Evolutionary conservation across 2,888 invertebrate species (phyloP), one percentile per base, ranked within the genome.

Genomic region (Leucoma salicis): DNA sequence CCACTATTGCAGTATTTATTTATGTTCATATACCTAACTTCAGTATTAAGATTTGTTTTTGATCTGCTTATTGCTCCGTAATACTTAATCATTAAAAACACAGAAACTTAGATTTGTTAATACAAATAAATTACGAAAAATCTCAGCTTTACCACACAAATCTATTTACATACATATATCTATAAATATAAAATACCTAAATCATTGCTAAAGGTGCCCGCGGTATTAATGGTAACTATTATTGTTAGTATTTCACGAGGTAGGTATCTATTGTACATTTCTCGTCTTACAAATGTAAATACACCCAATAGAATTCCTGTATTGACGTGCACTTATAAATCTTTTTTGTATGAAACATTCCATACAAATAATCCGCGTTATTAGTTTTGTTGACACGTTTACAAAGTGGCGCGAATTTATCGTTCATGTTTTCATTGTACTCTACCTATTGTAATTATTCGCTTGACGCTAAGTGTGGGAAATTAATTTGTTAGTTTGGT

Each of bases 381-480:
- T 78, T 73, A 78, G 74, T 66, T 72, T 67, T 72, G 77, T 75
- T 77, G 74, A 82, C 85, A 82, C 74, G 78, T 80, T 66, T 66
- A 67, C 66, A 73, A 55, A 68, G 67, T 66, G 57, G 62, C 46
- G 65, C 66, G 56, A 80, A 82, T 82, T 82, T 84, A 84, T 82
- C 53, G 70, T 63, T 53, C 32, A 49, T 49, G 46, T 48, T 52
- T 65, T 63, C 65, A 70, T 75, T 74, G 63, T 66, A 57, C 57
- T 51, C 54, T 59, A 59, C 51, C 64, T 62, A 71, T 78, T 78
- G 74, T 65, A 63, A 63, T 67, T 62, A 67, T 71, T 73, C 72
- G 74, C 70, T 66, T 64, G 53, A 54, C 57, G 57, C 50, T 58
- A 74, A 81, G 76, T 87, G 88, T 89, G 89, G 81, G 89, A 88